Base-by-base conservation (phyloP, 2,113 vertebrate species). In the Hippocampus abdominalis region DNA sequence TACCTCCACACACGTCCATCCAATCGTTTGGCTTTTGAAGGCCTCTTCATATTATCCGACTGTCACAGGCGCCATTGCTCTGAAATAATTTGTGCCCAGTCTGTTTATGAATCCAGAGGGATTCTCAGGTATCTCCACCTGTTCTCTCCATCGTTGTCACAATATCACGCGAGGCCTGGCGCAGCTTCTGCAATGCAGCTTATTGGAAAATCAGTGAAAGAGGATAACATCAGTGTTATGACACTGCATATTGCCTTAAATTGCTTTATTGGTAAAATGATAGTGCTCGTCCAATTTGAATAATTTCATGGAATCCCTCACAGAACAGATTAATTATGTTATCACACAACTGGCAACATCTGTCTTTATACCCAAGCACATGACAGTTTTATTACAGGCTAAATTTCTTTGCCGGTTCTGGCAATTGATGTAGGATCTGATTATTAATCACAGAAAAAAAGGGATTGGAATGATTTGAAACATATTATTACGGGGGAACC, bases 311-410 rank as follows among this genome's bases (percentile, higher is more conserved):
- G 92, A 93, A 93, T 92, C 90, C 92, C 89, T 93, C 86, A 90
- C 91, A 89, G 92, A 92, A 92, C 87, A 86, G 90, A 92, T 93
- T 93, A 93, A 93, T 93, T 93, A 93, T 93, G 92, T 93, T 93
- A 93, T 93, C 92, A 92, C 89, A 91, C 92, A 92, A 93, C 91
- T 92, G 85, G 91, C 90, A 93, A 93, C 92, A 93, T 93, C 92
- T 93, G 92, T 93, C 92, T 93, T 93, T 93, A 94, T 93, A 92
- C 87, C 86, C 80, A 86, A 91, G 91, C 92, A 92, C 91, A 91
- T 93, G 93, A 91, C 91, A 93, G 93, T 93, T 95, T 95, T 94
- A 94, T 95, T 94, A 92, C 92, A 90, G 89, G 90, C 89, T 89
- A 87, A 88, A 90, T 90, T 93, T 95, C 90, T 93, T 89, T 93